Conservation (phyloP, 2,113 vertebrate genomes). For the Phaethon lepturus region DNA sequence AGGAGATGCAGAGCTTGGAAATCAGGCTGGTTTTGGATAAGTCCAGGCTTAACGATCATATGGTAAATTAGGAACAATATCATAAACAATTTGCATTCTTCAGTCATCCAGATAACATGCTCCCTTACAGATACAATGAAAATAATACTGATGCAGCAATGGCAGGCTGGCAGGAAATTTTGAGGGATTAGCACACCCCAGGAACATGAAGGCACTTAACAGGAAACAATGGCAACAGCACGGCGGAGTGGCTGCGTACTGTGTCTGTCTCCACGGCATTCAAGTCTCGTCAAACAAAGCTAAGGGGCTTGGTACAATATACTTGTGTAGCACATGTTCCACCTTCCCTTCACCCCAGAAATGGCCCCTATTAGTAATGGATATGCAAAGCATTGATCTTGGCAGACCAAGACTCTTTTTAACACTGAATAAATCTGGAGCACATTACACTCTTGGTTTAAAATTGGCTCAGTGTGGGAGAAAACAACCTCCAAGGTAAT, state of each 20-base stretch:
- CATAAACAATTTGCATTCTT: conserved; percentile 13
- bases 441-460: conserved; percentile 24
- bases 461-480: conserved; percentile 60
- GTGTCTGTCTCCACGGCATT: neutral
- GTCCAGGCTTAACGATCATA: neutral
- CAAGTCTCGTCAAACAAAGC: neutral
- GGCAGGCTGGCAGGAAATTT: neutral
- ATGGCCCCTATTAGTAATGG: neutral
- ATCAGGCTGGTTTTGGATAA: conserved; percentile 7
- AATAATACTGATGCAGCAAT: neutral
- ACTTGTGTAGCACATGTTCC: neutral
- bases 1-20: neutral
- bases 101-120: neutral
- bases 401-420: conserved; percentile 30
- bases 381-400: neutral
- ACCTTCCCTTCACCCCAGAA: neutral
- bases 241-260: neutral
- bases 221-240: neutral
- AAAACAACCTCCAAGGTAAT: conserved; percentile 59
- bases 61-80: neutral
- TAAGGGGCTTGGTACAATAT: neutral
- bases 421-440: conserved; percentile 33
- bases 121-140: neutral
- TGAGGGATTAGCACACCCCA: neutral
- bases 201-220: conserved; percentile 10